Percentiles rank a stretch among this genome's conserved stretches.
These are phyloP conservation scores for Acipenser oxyrinchus DNA, from an alignment of 2,797 vertebrate species.

Conservation along the genomic window DNA sequence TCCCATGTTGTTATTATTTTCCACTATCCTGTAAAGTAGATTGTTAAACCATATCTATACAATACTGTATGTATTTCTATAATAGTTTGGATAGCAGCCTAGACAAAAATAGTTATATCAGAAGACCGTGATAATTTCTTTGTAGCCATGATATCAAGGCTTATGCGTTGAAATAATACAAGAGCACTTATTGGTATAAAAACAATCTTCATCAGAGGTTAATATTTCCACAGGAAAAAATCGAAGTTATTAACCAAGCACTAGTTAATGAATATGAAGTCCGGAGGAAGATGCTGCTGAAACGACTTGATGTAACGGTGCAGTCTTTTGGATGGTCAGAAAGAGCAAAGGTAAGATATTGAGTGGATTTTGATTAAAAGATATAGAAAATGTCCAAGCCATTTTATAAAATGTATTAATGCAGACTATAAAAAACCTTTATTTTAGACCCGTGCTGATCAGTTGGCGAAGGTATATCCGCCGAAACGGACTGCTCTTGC, in stretches of 20 bases:
- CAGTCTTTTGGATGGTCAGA: conserved; percentile 98
- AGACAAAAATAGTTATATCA: no score
- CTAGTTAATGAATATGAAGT: conserved; percentile 92
- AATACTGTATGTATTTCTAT: no score
- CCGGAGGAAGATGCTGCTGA: conserved; percentile 88
- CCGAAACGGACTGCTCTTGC: conserved; percentile 73
- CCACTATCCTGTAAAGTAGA: no score
- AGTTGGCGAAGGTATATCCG: conserved; percentile 83
- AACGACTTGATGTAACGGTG: conserved; percentile 91
- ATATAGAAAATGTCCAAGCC: background rate
- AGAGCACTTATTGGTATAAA: no score
- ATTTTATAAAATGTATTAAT: background rate
- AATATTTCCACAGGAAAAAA: conserved; percentile 75
- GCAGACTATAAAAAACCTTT: background rate
- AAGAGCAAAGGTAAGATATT: conserved; percentile 77
- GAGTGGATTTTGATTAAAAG: background rate
- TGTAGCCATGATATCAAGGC: no score
- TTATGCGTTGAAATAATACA: no score
- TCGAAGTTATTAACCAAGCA: conserved; percentile 92
- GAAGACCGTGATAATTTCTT: no score
- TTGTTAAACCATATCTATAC: no score
- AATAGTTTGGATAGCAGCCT: no score
- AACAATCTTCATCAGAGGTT: background rate
- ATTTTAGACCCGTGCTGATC: conserved; percentile 73
- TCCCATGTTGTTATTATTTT: background rate